Percentiles rank a stretch among this genome's conserved stretches.
Evolutionary conservation across 2,113 vertebrate species (phyloP).

Genomic region (Sphyrna mokarran): DNA sequence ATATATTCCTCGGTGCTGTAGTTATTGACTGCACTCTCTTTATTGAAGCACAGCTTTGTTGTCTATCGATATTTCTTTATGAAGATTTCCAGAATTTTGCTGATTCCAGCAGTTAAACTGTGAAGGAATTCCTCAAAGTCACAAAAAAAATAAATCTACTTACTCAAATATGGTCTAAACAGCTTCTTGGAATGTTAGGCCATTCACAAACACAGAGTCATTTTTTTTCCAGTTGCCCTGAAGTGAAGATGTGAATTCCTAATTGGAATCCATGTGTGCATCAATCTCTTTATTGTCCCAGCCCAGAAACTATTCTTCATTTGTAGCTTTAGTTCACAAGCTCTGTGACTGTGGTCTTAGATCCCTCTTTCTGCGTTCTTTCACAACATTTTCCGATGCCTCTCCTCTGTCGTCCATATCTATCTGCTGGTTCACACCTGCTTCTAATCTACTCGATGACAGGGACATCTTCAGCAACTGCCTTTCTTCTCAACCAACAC

Average conservation of each 20-base stretch:
- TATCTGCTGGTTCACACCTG: background rate
- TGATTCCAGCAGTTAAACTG: background rate
- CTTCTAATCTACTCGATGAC: background rate
- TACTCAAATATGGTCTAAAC: background rate
- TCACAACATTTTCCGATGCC: background rate
- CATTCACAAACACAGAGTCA: background rate
- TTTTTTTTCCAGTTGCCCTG: background rate
- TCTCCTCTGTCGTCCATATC: background rate
- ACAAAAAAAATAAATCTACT: background rate
- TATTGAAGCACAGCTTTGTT: background rate
- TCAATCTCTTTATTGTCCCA: background rate
- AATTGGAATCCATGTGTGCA: background rate
- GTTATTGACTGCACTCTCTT: background rate
- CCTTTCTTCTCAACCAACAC: background rate
- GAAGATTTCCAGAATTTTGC: background rate
- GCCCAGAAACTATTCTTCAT: background rate
- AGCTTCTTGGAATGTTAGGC: background rate
- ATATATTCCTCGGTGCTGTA: background rate
- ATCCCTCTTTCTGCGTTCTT: background rate
- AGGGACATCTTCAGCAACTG: background rate
- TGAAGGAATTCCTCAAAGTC: background rate
- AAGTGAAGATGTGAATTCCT: background rate
- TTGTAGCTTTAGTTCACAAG: background rate
- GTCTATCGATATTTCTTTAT: background rate
- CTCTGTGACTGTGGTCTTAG: background rate